Evolutionary conservation across 2,797 vertebrate genomes (phyloP).

Genomic region (Sebastes minor): DNA sequence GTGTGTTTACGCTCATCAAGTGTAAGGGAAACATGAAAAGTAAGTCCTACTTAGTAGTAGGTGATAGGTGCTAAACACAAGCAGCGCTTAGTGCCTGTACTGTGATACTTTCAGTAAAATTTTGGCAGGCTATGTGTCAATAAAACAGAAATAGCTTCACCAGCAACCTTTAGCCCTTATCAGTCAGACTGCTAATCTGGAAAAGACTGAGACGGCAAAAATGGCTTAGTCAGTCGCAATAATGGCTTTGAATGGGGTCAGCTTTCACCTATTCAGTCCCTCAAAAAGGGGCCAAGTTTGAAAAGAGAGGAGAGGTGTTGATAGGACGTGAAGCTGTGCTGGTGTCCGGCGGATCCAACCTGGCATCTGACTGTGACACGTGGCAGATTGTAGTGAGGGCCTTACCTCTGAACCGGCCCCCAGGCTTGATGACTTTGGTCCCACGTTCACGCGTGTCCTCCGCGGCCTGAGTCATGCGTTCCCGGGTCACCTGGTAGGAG

Average conservation of each 20-base stretch:
- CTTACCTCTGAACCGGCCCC: constrained; percentile 90
- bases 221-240: constrained; percentile 47
- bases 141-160: constrained; percentile 26
- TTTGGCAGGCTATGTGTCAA: constrained; percentile 6
- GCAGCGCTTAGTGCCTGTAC: not conserved
- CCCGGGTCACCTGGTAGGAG: constrained; percentile 90
- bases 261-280: constrained; percentile 56
- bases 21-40: not conserved
- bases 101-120: not conserved
- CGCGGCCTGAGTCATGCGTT: constrained; percentile 89
- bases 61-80: not conserved
- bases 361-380: not conserved
- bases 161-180: constrained; percentile 43
- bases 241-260: constrained; percentile 53
- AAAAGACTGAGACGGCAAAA: constrained; percentile 51
- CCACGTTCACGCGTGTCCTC: constrained; percentile 90
- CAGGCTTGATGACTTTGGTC: constrained; percentile 92
- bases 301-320: constrained; percentile 35
- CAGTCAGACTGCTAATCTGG: constrained; percentile 51
- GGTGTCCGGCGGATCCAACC: not conserved
- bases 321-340: constrained; percentile 18
- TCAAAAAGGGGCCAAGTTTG: constrained; percentile 38
- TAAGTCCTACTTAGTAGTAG: not conserved
- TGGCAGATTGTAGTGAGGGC: not conserved
- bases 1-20: not conserved